These are phyloP conservation scores for Bufo gargarizans DNA, from an alignment of 2,113 vertebrate genomes.

Conservation along the genomic window DNA sequence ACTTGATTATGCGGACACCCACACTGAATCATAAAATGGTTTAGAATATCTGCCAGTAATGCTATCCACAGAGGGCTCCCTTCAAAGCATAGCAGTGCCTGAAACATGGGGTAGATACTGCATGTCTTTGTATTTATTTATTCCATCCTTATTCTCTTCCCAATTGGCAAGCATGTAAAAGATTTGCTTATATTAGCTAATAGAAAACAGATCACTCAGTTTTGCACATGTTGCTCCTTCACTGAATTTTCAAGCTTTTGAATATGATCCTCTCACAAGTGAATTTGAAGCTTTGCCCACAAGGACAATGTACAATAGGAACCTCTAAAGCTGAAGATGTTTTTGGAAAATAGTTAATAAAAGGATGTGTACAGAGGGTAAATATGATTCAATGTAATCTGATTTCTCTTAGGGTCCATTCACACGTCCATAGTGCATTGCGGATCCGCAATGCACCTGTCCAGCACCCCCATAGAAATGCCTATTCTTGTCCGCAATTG, in stretches of 20 bases:
- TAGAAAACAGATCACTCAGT: constrained; percentile 49
- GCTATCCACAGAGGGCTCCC: constrained; percentile 18
- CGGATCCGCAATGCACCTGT: too few relatives aligned
- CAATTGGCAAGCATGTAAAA: constrained; percentile 4
- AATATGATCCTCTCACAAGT: constrained; percentile 41
- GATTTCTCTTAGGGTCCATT: not conserved
- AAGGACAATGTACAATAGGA: not conserved
- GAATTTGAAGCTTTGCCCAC: constrained; percentile 34
- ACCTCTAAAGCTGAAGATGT: not conserved
- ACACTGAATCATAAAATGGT: constrained; percentile 37
- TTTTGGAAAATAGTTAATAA: constrained; percentile 6
- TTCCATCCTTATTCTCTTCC: constrained; percentile 10
- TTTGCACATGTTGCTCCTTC: constrained; percentile 39
- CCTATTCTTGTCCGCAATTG: too few relatives aligned
- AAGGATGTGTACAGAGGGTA: constrained; percentile 2
- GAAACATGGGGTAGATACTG: not conserved
- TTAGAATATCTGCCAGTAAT: constrained; percentile 15
- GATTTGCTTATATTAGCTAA: constrained; percentile 44
- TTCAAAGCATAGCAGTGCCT: constrained; percentile 32
- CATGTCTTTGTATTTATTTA: constrained; percentile 18
- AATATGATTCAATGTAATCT: not conserved
- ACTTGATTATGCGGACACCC: constrained; percentile 6
- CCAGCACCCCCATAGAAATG: too few relatives aligned
- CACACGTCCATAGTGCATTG: too few relatives aligned
- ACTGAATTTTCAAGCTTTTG: constrained; percentile 36